These are phyloP conservation scores for Thysanoteuthis rhombus DNA, from an alignment of 2,888 invertebrate genomes.

Conservation along the genomic window DNA sequence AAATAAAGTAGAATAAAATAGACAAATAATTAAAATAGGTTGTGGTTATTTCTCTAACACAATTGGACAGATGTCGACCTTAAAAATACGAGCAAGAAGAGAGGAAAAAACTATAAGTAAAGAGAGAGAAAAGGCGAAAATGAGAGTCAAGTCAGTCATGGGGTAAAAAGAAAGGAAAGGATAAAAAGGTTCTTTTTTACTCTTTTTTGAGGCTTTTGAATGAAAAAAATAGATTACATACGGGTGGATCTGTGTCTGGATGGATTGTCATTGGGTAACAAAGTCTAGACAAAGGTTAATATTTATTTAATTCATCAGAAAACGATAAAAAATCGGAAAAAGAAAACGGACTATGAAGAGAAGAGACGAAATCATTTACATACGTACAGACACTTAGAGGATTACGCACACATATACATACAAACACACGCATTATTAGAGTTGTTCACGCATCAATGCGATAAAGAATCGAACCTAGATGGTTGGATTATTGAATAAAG, in stretches of 20 bases:
- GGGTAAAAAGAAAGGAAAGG: neutral
- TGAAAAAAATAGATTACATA: neutral
- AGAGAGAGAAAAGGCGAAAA: neutral
- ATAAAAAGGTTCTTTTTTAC: neutral
- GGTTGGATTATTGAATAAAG: neutral
- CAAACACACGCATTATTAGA: neutral
- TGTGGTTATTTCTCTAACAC: neutral
- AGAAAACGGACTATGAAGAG: neutral
- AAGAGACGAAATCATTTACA: neutral
- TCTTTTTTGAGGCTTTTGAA: neutral
- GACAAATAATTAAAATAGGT: neutral
- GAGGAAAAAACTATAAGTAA: neutral
- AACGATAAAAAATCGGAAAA: neutral
- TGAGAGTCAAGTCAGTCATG: neutral
- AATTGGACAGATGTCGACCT: slow-evolving; percentile 12
- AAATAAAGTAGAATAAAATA: neutral
- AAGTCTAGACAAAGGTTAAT: neutral
- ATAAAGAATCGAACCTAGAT: neutral
- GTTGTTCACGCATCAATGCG: neutral
- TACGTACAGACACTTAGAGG: neutral
- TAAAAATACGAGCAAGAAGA: neutral
- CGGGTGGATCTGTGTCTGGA: neutral
- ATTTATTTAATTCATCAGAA: neutral
- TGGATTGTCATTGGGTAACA: neutral
- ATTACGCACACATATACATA: neutral